These are phyloP conservation scores for Prolemur simus DNA, from an alignment of 2,113 vertebrate genomes.

Conservation along the genomic window DNA sequence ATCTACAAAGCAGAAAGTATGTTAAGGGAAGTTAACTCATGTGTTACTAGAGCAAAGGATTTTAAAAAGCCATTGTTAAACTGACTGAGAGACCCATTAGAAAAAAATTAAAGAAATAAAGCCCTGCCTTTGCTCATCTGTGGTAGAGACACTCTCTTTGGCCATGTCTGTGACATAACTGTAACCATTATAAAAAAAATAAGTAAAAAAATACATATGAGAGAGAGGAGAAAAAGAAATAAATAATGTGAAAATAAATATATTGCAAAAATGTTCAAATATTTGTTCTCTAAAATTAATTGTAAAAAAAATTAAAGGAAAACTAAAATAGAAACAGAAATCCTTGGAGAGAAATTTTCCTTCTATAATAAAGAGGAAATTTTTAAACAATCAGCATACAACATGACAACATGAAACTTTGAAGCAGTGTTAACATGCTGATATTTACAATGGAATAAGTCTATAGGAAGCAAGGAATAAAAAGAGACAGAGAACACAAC, in stretches of 20 bases:
- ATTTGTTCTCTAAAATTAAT: background rate
- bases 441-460: background rate
- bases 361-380: background rate
- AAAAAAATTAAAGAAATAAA: background rate
- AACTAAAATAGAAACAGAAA: conserved; percentile 21
- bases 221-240: background rate
- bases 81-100: background rate
- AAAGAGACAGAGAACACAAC: background rate
- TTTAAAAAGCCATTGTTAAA: background rate
- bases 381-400: background rate
- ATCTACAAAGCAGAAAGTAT: background rate
- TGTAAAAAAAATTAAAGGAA: background rate
- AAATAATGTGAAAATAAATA: background rate
- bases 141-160: background rate
- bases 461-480: background rate
- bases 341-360: background rate
- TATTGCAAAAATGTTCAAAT: background rate
- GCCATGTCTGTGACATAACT: background rate
- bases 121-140: background rate
- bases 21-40: background rate
- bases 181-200: background rate
- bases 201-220: background rate
- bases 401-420: background rate
- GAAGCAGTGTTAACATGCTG: background rate
- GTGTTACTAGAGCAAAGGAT: background rate